Conservation (phyloP, 2,113 vertebrate species). For the Hucho hucho region DNA sequence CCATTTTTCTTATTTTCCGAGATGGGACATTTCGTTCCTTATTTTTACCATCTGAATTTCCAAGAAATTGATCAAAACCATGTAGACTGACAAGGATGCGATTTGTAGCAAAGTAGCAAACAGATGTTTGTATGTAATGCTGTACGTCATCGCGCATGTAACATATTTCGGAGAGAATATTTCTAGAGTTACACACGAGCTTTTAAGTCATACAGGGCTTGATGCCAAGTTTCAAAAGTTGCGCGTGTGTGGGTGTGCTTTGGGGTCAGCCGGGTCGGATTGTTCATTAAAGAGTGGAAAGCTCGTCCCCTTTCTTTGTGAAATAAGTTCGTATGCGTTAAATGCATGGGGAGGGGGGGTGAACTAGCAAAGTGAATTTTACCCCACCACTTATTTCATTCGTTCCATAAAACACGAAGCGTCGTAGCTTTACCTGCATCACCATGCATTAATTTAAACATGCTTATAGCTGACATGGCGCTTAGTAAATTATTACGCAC, state of each 20-base stretch:
- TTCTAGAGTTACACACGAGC: not conserved
- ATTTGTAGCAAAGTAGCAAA: not conserved
- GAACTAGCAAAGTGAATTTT: no score
- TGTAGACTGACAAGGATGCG: not conserved
- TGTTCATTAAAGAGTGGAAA: no score
- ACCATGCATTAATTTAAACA: no score
- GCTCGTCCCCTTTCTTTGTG: no score
- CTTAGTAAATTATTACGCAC: not conserved
- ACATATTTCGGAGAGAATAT: not conserved
- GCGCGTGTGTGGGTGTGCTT: not conserved
- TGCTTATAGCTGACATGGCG: no score
- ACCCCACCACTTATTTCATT: no score
- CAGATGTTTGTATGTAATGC: constrained; percentile 1
- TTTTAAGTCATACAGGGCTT: not conserved
- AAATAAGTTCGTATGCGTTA: no score
- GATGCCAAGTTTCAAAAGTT: not conserved
- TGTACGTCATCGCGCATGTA: not conserved
- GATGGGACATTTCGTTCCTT: not conserved
- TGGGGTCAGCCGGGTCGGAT: not conserved
- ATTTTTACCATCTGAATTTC: no score
- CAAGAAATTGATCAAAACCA: not conserved
- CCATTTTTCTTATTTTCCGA: not conserved
- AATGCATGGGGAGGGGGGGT: no score
- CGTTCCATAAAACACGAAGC: no score
- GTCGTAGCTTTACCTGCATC: no score